Conservation (phyloP, 2,113 vertebrate species). For the Castor canadensis region DNA sequence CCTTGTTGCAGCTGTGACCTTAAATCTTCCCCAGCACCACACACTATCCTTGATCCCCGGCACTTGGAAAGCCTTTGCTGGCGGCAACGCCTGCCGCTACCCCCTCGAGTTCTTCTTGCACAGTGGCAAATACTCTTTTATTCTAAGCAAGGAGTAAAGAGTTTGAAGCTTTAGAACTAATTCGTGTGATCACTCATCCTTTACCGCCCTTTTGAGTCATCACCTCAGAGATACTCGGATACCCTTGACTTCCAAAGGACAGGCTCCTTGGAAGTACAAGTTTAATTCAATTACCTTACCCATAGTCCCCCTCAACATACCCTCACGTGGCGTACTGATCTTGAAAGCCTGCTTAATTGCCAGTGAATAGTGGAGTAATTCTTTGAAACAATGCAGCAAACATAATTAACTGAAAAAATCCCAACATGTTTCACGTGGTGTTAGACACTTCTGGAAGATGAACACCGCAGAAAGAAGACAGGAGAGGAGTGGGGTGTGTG, state of each 20-base stretch:
- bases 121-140: not conserved
- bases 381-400: constrained; percentile 70
- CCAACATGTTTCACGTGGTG: constrained; percentile 52
- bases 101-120: not conserved
- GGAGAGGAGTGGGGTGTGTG: not conserved
- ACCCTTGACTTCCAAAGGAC: not conserved
- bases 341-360: constrained; percentile 58
- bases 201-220: not conserved
- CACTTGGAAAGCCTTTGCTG: accelerated
- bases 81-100: too few relatives aligned
- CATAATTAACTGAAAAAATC: constrained; percentile 71
- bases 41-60: accelerated
- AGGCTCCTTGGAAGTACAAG: not conserved
- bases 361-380: constrained; percentile 57
- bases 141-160: not conserved
- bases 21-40: not conserved
- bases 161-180: not conserved
- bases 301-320: not conserved
- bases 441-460: constrained; percentile 62
- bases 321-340: constrained; percentile 19
- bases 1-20: too few relatives aligned
- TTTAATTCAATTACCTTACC: not conserved
- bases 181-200: not conserved
- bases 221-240: not conserved
- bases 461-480: not conserved